phyloP scores from a whole-genome alignment of 1,140 invertebrate species.

The Cyclargus thomasi region DNA sequence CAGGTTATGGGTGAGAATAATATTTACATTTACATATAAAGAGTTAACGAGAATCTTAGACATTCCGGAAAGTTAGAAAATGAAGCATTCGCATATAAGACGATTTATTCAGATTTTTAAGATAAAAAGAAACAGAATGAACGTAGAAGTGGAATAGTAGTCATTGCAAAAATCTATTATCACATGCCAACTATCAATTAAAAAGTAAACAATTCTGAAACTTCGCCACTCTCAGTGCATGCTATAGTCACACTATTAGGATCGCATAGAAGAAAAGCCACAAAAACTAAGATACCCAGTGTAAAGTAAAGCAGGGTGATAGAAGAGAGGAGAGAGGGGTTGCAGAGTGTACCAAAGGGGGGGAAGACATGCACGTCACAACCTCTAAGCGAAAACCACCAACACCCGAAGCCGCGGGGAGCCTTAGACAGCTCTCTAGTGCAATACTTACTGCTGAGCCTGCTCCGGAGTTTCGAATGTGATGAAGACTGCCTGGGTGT shows the following conservation, averaged over 20 bases:
- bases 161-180: background rate
- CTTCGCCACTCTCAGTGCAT: background rate
- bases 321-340: conserved; percentile 22
- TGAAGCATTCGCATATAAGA: too few relatives aligned
- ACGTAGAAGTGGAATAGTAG: background rate
- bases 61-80: too few relatives aligned
- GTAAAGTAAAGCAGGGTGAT: conserved; percentile 22
- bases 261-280: conserved; percentile 4
- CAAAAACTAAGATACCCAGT: background rate
- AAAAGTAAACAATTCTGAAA: background rate
- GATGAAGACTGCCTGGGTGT: conserved; percentile 86
- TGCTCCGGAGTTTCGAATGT: conserved; percentile 91
- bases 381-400: conserved; percentile 30
- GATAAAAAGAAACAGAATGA: too few relatives aligned
- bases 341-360: conserved; percentile 17
- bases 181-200: conserved; percentile 9
- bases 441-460: conserved; percentile 89
- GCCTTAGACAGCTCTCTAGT: conserved; percentile 24
- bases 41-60: too few relatives aligned
- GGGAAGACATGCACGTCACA: conserved; percentile 27
- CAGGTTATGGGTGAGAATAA: too few relatives aligned
- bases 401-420: conserved; percentile 84
- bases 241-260: background rate
- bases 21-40: too few relatives aligned
- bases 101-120: too few relatives aligned